These are phyloP conservation scores for Abscondita cerata DNA, from an alignment of 2,888 invertebrate species.

Conservation along the genomic window DNA sequence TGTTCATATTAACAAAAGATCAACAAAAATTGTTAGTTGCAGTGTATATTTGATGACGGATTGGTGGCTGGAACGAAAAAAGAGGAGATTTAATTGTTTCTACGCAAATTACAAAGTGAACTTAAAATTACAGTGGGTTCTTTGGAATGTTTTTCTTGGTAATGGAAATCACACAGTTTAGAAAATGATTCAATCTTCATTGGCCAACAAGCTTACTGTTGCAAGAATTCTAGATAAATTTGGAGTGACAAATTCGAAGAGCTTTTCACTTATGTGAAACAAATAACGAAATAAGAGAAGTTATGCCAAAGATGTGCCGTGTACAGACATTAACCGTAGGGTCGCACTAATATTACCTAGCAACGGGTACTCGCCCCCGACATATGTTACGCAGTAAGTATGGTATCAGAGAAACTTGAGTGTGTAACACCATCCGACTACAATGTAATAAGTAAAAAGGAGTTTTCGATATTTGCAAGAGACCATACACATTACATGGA, in stretches of 20 bases:
- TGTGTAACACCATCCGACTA: conserved; percentile 17
- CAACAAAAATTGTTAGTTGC: conserved; percentile 38
- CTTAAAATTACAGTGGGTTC: conserved; percentile 25
- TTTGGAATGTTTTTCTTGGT: not conserved
- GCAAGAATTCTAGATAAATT: not conserved
- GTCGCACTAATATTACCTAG: conserved; percentile 35
- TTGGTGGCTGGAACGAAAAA: conserved; percentile 36
- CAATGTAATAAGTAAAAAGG: conserved; percentile 24
- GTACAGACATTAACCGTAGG: conserved; percentile 38
- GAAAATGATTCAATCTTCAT: not conserved
- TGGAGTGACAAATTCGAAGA: conserved; percentile 37
- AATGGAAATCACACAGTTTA: not conserved
- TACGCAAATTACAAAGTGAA: too few relatives aligned
- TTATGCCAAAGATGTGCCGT: conserved; percentile 17
- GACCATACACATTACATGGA: conserved; percentile 10
- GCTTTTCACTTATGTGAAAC: conserved; percentile 33
- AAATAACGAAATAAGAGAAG: conserved; percentile 13
- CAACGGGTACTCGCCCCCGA: conserved; percentile 36
- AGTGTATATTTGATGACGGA: conserved; percentile 48
- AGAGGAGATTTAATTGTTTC: conserved; percentile 21
- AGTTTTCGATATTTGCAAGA: conserved; percentile 31
- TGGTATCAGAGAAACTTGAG: conserved; percentile 10
- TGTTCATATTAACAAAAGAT: not conserved
- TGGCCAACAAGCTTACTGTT: not conserved
- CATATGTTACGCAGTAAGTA: conserved; percentile 31